Conservation (phyloP, 2,797 vertebrate genomes). For the Streptopelia turtur region DNA sequence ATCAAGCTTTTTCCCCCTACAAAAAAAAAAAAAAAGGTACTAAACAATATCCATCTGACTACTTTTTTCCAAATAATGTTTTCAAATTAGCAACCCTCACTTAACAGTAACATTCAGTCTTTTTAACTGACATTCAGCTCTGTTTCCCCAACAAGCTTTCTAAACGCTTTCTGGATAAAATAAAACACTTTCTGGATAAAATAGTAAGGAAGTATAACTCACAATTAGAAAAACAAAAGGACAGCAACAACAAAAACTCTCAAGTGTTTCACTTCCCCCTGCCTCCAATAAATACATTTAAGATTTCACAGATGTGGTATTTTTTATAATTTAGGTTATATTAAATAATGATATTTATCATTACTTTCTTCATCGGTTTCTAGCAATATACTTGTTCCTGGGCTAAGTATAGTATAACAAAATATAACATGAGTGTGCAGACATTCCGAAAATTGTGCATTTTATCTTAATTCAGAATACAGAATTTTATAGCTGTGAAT, state of each 20-base stretch:
- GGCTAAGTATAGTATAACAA: not conserved
- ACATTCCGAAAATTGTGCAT: not conserved
- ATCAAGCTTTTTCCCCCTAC: not conserved
- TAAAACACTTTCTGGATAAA: not conserved
- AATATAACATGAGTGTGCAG: not conserved
- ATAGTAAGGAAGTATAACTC: not conserved
- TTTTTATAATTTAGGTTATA: not conserved
- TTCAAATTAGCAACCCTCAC: not conserved
- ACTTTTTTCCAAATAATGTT: not conserved
- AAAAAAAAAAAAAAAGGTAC: not conserved
- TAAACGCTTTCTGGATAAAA: not conserved
- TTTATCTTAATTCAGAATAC: not conserved
- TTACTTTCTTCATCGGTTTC: not conserved
- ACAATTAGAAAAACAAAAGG: not conserved
- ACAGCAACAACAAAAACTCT: not conserved
- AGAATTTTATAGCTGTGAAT: not conserved
- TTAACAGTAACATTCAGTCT: not conserved
- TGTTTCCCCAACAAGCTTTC: not conserved
- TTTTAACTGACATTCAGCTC: not conserved
- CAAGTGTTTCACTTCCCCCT: not conserved
- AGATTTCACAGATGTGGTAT: not conserved
- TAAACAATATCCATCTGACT: not conserved
- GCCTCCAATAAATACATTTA: not conserved
- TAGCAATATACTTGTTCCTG: not conserved
- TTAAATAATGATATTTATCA: not conserved